Evolutionary conservation across 2,888 invertebrate species (phyloP), one percentile per base, ranked within the genome.

Genomic region (Hyposoter dolosus): DNA sequence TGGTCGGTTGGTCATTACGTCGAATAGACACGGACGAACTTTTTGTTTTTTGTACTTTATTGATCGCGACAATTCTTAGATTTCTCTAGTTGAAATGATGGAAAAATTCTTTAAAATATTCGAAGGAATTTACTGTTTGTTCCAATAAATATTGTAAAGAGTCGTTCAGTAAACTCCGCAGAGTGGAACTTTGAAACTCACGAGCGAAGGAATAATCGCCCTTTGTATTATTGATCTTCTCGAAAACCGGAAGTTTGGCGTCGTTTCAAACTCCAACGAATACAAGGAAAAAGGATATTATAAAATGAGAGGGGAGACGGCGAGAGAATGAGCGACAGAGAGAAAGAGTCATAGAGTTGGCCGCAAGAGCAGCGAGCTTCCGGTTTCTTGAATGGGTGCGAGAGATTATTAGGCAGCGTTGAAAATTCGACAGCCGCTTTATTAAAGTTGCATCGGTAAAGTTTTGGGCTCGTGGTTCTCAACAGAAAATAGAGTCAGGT

Each of bases 361-460:
- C 81, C 71, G 78, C 78, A 53, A 82, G 69, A 79, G 82, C 74
- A 19, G 75, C 23, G 84, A 84, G 69, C 56, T 81, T 86, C 81
- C 86, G 83, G 83, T 83, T 86, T 78, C 43, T 68, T 47, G n/a
- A 47, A 66, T 60, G 56, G 7, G 35, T 32, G 28, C 28, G 56
- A 45, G 72, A 50, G 43, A 66, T 69, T 78, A 86, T 78, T 86
- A 79, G 47, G 47, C 75, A 35, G 68, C 78, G 74, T 82, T 78
- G 77, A 82, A 86, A 84, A 86, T 86, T 86, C 86, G 86, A 83
- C 83, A 66, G 83, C 63, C 47, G 81, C 78, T 79, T 78, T 78
- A 84, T 84, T 75, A 82, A 86, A 86, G 86, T 84, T 84, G 65
- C 81, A 75, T 66, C 83, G 43, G 32, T 63, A 50, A 81, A 86